phyloP scores from a whole-genome alignment of 2,797 vertebrate genomes.

The Poeciliopsis turneri region DNA sequence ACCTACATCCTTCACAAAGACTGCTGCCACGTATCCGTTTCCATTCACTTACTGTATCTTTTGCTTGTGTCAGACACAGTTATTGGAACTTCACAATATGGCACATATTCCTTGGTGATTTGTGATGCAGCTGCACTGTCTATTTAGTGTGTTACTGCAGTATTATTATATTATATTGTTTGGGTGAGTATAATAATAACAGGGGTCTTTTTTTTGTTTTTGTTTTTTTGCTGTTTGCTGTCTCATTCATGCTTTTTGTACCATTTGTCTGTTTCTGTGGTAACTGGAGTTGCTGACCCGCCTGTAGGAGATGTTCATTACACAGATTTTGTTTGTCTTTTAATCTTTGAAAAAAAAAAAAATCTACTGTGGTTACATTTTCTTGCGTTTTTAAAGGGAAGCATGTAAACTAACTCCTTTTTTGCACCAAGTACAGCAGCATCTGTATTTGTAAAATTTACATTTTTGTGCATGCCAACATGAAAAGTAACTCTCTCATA shows the following conservation, averaged over 20 bases:
- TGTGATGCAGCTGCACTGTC: slow-evolving; percentile 31
- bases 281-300: slow-evolving; percentile 63
- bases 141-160: slow-evolving; percentile 15
- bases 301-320: slow-evolving; percentile 48
- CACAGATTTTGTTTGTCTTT: slow-evolving; percentile 30
- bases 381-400: neutral
- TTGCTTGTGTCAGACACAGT: slow-evolving; percentile 6
- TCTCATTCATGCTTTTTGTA: slow-evolving; percentile 67
- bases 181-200: slow-evolving; percentile 40
- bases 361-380: slow-evolving; percentile 8
- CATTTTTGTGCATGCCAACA: neutral
- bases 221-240: slow-evolving; percentile 10
- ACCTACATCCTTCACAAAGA: slow-evolving; percentile 9
- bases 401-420: slow-evolving; percentile 12
- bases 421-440: neutral
- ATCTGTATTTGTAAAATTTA: neutral
- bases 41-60: neutral
- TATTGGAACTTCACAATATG: slow-evolving; percentile 5
- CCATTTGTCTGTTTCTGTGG: slow-evolving; percentile 78
- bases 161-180: slow-evolving; percentile 10
- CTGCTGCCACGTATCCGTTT: neutral
- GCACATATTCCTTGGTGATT: slow-evolving; percentile 37
- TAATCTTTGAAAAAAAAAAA: slow-evolving; percentile 19
- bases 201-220: slow-evolving; percentile 2
- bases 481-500: neutral